Evolutionary conservation across 1,140 invertebrate genomes (phyloP).

Genomic region (Melipona quadrifasciata): DNA sequence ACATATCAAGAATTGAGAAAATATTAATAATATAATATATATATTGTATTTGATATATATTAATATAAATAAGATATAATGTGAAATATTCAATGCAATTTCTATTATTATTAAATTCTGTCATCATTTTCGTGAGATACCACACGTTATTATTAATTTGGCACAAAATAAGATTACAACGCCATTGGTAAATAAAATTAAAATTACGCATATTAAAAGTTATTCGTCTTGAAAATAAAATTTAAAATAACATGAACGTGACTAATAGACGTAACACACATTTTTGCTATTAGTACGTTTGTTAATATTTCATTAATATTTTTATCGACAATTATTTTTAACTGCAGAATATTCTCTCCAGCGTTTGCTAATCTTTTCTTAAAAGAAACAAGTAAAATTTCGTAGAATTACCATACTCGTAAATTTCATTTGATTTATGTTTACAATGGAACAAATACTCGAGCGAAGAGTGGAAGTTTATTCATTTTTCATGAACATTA

Average conservation of each 20-base stretch:
- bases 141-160: not conserved
- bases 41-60: no score
- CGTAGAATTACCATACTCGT: not conserved
- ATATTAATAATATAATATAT: no score
- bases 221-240: not conserved
- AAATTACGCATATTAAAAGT: not conserved
- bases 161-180: not conserved
- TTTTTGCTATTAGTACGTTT: not conserved
- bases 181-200: not conserved
- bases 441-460: not conserved
- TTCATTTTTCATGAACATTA: not conserved
- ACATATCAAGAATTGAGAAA: not conserved
- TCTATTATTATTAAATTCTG: not conserved
- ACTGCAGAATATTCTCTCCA: not conserved
- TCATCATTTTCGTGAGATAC: not conserved
- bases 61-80: no score
- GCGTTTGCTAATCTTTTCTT: not conserved
- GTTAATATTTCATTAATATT: not conserved
- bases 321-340: not conserved
- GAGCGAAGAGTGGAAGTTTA: not conserved
- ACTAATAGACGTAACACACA: fast-evolving
- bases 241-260: not conserved
- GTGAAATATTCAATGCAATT: no score
- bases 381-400: not conserved
- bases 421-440: not conserved